A percentile compares a stretch with the other conserved stretches of the same genome.
phyloP scores from a whole-genome alignment of 2,888 invertebrate genomes.

The Falcaria lacertinaria region DNA sequence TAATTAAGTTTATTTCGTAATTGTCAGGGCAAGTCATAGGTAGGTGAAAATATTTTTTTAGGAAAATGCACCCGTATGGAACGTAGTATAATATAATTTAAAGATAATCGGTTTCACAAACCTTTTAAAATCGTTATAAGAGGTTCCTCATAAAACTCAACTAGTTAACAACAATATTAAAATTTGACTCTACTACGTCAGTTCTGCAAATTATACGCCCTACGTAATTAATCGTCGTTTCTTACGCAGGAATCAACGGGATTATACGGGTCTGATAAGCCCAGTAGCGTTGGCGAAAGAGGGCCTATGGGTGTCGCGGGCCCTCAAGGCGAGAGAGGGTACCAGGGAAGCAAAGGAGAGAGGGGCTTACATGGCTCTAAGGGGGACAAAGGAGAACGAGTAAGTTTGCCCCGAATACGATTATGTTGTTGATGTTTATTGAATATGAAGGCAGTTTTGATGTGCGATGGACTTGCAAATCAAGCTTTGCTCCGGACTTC shows the following conservation, averaged over 20 bases:
- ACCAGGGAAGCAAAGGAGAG: conserved; percentile 80
- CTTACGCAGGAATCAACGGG: conserved; percentile 68
- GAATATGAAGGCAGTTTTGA: neutral
- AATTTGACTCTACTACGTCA: neutral
- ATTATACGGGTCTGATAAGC: conserved; percentile 76
- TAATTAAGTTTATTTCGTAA: too few relatives aligned
- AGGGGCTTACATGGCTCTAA: conserved; percentile 81
- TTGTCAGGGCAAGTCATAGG: too few relatives aligned
- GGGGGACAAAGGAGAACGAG: conserved; percentile 88
- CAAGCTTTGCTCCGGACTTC: neutral
- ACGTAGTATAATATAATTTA: too few relatives aligned
- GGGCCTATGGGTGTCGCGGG: conserved; percentile 84
- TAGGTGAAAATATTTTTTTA: too few relatives aligned
- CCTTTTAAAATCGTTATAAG: too few relatives aligned
- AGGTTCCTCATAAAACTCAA: neutral
- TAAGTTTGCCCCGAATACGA: conserved; percentile 57
- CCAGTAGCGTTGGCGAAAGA: conserved; percentile 82
- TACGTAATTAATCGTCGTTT: conserved; percentile 38
- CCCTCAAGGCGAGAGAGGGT: conserved; percentile 83
- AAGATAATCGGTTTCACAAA: too few relatives aligned
- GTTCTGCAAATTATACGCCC: conserved; percentile 4
- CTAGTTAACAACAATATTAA: neutral
- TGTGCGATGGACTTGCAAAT: neutral
- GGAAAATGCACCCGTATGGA: too few relatives aligned
- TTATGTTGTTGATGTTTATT: conserved; percentile 13